These are phyloP conservation scores for Hermetia illucens DNA, from an alignment of 1,140 invertebrate species.

Conservation along the genomic window DNA sequence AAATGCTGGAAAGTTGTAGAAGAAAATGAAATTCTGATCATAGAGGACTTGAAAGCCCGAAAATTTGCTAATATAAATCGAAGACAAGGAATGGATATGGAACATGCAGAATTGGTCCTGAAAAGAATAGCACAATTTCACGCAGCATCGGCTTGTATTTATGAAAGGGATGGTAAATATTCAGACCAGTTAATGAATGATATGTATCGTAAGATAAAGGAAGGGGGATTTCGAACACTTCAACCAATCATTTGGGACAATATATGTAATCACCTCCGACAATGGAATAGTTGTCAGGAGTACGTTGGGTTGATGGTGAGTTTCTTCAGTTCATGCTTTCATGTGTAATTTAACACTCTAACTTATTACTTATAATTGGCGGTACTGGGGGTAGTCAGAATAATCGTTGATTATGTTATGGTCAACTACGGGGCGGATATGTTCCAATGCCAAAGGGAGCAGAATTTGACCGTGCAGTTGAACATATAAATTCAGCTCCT, in stretches of 20 bases:
- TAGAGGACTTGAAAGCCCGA: conserved; percentile 10
- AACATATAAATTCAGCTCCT: too few species aligned
- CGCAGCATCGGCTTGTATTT: conserved; percentile 30
- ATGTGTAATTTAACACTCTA: conserved; percentile 11
- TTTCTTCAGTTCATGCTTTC: conserved; percentile 12
- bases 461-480: too few species aligned
- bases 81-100: conserved; percentile 33
- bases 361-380: too few species aligned
- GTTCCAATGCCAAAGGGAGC: too few species aligned
- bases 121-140: conserved; percentile 37
- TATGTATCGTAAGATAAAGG: too few species aligned
- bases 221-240: too few species aligned
- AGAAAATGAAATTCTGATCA: conserved; percentile 5
- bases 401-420: too few species aligned
- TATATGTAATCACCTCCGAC: neutral
- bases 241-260: too few species aligned
- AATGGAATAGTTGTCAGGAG: neutral
- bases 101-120: conserved; percentile 33
- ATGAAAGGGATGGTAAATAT: conserved; percentile 4
- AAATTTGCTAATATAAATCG: conserved; percentile 32
- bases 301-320: conserved; percentile 6
- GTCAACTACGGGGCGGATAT: too few species aligned
- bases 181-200: too few species aligned
- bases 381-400: too few species aligned
- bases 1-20: conserved; percentile 7